A percentile compares a stretch with the other conserved stretches of the same genome.
phyloP scores from a whole-genome alignment of 2,113 vertebrate species.

The Corythoichthys haematopterus region DNA sequence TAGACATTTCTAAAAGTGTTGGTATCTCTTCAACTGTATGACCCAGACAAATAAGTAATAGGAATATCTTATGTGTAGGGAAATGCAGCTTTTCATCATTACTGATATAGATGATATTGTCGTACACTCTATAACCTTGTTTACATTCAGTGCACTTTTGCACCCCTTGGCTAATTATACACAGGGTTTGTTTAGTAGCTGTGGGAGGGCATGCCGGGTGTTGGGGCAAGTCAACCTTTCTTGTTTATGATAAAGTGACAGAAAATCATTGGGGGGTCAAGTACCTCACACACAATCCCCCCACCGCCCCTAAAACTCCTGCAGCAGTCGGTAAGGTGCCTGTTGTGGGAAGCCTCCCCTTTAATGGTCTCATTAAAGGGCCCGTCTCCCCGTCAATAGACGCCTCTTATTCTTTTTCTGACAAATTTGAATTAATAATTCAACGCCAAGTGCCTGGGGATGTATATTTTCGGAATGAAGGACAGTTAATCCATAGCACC shows the following conservation, averaged over 20 bases:
- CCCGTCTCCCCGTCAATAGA: conserved; percentile 74
- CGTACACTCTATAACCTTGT: conserved; percentile 37
- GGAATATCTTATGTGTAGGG: background rate
- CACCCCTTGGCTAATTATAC: conserved; percentile 65
- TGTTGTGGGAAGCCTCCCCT: conserved; percentile 64
- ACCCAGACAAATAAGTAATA: background rate
- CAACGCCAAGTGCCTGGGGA: conserved; percentile 73
- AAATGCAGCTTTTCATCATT: background rate
- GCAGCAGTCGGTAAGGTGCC: conserved; percentile 63
- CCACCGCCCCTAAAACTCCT: conserved; percentile 58
- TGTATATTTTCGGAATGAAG: conserved; percentile 78
- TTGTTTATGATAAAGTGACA: conserved; percentile 77
- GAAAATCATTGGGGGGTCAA: conserved; percentile 75
- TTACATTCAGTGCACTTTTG: conserved; percentile 68
- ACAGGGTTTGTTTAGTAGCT: conserved; percentile 51
- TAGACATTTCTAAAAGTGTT: background rate
- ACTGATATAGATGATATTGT: background rate
- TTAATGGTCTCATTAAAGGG: conserved; percentile 78
- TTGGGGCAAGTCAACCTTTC: conserved; percentile 59
- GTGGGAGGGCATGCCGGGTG: conserved; percentile 22
- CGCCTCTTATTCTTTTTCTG: conserved; percentile 76
- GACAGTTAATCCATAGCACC: conserved; percentile 82
- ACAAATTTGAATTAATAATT: conserved; percentile 85
- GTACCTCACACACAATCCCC: conserved; percentile 45
- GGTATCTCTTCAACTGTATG: background rate